Percentiles rank a stretch among this genome's conserved stretches.
Evolutionary conservation across 1,140 invertebrate genomes (phyloP).

Genomic region (Amyelois transitella): DNA sequence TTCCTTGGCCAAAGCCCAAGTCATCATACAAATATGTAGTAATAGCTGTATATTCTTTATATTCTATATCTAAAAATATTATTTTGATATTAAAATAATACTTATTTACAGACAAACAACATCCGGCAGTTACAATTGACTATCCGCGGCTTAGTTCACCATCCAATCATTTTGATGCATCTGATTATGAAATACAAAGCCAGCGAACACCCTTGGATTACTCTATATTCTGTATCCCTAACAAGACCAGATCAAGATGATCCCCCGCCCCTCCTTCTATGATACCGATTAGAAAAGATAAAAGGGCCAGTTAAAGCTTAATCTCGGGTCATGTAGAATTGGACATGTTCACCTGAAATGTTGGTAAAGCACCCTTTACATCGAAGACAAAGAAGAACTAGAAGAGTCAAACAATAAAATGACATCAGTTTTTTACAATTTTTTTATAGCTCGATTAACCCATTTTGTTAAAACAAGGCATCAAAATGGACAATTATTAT

Average conservation of each 20-base stretch:
- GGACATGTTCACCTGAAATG: constrained; percentile 49
- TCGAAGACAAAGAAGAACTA: constrained; percentile 12
- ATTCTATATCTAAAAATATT: no score
- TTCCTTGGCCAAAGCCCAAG: no score
- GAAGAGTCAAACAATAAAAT: constrained; percentile 9
- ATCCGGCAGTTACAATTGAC: not conserved
- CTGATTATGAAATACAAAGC: constrained; percentile 35
- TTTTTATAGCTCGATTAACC: no score
- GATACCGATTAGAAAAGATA: constrained; percentile 37
- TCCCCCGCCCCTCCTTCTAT: constrained; percentile 15
- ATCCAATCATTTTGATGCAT: constrained; percentile 30
- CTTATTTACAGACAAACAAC: not conserved
- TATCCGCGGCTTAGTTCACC: not conserved
- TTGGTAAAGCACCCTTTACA: constrained; percentile 33
- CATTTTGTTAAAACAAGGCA: not conserved
- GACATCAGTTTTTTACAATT: no score
- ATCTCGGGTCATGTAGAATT: constrained; percentile 34
- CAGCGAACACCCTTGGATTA: constrained; percentile 16
- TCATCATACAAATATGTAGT: no score
- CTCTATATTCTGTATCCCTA: constrained; percentile 12
- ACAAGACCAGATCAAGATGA: constrained; percentile 18
- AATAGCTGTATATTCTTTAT: no score
- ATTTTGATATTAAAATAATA: no score
- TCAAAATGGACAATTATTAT: not conserved
- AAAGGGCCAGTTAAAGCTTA: constrained; percentile 38